phyloP scores from a whole-genome alignment of 2,797 vertebrate species.

The Salarias fasciatus region DNA sequence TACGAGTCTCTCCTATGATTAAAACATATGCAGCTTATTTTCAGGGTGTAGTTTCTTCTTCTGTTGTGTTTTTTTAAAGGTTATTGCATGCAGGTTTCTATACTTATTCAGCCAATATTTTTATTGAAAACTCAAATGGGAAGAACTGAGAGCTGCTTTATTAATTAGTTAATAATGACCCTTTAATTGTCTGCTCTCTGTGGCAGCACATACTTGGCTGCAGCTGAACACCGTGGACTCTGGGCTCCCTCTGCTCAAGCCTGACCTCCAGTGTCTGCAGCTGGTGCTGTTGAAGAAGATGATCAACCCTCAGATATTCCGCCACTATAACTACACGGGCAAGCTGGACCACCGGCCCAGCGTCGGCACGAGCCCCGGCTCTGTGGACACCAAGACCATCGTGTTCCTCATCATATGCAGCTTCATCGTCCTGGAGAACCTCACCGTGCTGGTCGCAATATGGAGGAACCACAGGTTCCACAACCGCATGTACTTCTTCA shows the following conservation, averaged over 20 bases:
- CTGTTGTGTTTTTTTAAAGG: background rate
- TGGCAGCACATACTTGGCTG: constrained; percentile 9
- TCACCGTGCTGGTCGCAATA: constrained; percentile 93
- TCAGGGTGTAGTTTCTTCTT: background rate
- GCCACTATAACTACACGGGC: constrained; percentile 93
- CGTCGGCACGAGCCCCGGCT: constrained; percentile 35
- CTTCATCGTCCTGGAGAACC: constrained; percentile 93
- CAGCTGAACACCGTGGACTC: constrained; percentile 36
- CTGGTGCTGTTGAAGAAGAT: constrained; percentile 63
- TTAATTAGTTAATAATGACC: background rate
- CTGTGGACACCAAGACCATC: constrained; percentile 75
- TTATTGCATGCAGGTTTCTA: background rate
- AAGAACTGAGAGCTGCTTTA: background rate
- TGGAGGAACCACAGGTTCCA: constrained; percentile 96
- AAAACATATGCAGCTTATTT: constrained; percentile 7
- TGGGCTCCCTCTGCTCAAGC: constrained; percentile 30
- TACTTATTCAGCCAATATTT: background rate
- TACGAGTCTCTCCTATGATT: background rate
- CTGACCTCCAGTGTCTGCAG: constrained; percentile 65
- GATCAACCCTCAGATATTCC: constrained; percentile 66
- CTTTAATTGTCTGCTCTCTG: background rate
- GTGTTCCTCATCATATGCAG: constrained; percentile 88
- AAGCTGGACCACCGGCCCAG: constrained; percentile 83
- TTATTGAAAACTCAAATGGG: background rate
- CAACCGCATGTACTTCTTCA: constrained; percentile 99